Evolutionary conservation across 2,113 vertebrate genomes (phyloP).

Genomic region (Lycaon pictus): DNA sequence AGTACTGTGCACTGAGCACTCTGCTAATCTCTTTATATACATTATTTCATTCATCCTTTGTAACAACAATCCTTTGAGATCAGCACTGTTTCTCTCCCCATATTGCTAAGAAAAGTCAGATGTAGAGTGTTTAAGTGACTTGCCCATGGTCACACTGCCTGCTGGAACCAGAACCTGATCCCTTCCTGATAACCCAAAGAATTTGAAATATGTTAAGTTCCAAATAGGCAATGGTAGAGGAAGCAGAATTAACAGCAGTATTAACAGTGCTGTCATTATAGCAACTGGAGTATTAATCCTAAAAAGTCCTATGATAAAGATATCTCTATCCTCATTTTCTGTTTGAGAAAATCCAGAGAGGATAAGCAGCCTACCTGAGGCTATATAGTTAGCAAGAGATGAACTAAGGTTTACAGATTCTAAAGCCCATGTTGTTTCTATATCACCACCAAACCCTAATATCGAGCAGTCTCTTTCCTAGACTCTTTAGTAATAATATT

Average conservation of each 20-base stretch:
- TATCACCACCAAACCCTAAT: background rate
- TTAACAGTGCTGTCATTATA: background rate
- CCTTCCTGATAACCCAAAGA: background rate
- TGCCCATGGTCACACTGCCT: background rate
- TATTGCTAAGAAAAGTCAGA: background rate
- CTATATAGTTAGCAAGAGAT: background rate
- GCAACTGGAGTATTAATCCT: background rate
- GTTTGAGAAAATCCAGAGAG: conserved; percentile 15
- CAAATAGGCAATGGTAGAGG: background rate
- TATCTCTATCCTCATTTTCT: background rate
- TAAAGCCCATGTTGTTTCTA: background rate
- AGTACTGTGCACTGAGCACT: background rate
- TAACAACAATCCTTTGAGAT: background rate
- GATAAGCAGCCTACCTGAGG: background rate
- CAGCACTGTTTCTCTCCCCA: background rate
- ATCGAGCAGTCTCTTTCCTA: background rate
- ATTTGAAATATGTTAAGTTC: background rate
- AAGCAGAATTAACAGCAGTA: background rate
- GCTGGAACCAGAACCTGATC: background rate
- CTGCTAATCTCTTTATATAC: background rate
- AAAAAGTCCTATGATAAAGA: background rate
- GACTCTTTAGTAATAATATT: background rate
- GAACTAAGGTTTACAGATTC: background rate
- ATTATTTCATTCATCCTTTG: background rate
- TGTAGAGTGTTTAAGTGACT: background rate